Evolutionary conservation across 2,113 vertebrate species (phyloP).

Genomic region (Podocnemis expansa): DNA sequence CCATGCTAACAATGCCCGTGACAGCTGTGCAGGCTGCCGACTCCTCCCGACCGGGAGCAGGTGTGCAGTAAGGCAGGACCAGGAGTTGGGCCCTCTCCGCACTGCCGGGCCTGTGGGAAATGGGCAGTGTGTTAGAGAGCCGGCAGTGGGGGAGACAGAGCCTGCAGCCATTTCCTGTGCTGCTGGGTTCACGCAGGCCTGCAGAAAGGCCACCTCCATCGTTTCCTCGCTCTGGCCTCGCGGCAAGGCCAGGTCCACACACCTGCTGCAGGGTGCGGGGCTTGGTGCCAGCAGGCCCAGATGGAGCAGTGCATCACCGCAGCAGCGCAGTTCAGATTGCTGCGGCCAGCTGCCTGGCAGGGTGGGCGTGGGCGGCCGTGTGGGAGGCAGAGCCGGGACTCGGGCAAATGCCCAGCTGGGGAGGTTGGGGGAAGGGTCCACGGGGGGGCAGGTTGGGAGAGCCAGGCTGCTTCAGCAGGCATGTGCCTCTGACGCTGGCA

Average conservation of each 20-base stretch:
- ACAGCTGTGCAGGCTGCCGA: not conserved
- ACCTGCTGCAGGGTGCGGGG: not conserved
- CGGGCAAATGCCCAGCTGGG: not conserved
- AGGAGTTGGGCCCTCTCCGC: not conserved
- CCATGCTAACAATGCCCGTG: not conserved
- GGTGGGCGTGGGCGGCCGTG: too few species aligned
- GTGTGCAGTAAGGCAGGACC: not conserved
- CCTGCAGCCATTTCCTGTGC: not conserved
- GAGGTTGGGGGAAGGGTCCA: not conserved
- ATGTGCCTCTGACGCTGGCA: too few species aligned
- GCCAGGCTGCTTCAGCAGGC: too few species aligned
- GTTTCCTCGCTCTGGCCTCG: not conserved
- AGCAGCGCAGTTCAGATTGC: not conserved
- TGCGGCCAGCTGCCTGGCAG: not conserved
- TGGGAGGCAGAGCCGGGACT: too few species aligned
- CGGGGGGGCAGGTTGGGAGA: too few species aligned
- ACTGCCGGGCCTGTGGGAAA: not conserved
- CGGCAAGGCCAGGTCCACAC: not conserved
- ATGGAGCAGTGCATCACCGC: not conserved
- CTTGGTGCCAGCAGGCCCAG: not conserved
- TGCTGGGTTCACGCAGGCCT: not conserved
- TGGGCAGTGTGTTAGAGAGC: rapidly evolving
- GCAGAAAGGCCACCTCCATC: not conserved
- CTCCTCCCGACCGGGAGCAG: not conserved
- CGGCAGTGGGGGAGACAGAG: not conserved